Evolutionary conservation across 1,140 invertebrate genomes (phyloP).

Genomic region (Pseudachorutes palmiensis): DNA sequence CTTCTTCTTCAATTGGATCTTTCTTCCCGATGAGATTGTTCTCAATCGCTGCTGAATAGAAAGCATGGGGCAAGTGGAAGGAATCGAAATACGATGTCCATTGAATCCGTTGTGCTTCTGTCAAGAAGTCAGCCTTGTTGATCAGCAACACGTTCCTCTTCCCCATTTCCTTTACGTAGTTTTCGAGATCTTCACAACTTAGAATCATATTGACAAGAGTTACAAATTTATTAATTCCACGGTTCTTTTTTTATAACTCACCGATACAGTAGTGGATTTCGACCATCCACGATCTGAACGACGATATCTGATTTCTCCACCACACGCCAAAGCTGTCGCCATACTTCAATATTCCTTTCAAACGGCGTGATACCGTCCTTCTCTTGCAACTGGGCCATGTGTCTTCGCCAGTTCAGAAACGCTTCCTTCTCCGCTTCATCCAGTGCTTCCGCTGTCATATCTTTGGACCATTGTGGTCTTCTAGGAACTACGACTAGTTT

Average conservation of each 20-base stretch:
- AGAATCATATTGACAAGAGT: conserved; percentile 1
- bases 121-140: conserved; percentile 96
- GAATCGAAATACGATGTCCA: conserved; percentile 85
- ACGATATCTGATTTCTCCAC: conserved; percentile 88
- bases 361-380: conserved; percentile 84
- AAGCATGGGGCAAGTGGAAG: conserved; percentile 58
- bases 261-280: conserved; percentile 86
- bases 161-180: conserved; percentile 80
- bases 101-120: conserved; percentile 61
- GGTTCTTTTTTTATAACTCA: conserved; percentile 6
- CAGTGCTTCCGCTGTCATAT: conserved; percentile 68
- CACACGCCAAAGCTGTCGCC: conserved; percentile 97
- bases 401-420: conserved; percentile 81
- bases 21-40: conserved; percentile 47
- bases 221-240: not conserved
- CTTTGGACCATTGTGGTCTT: conserved; percentile 70
- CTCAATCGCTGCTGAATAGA: conserved; percentile 68
- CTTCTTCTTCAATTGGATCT: conserved; percentile 40
- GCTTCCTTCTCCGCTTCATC: conserved; percentile 63
- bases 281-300: conserved; percentile 91
- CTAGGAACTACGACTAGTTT: conserved; percentile 31
- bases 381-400: conserved; percentile 70
- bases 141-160: conserved; percentile 80
- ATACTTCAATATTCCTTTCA: conserved; percentile 96
- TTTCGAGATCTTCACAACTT: conserved; percentile 85